Evolutionary conservation across 2,797 vertebrate genomes (phyloP).

Genomic region (Artibeus jamaicensis): DNA sequence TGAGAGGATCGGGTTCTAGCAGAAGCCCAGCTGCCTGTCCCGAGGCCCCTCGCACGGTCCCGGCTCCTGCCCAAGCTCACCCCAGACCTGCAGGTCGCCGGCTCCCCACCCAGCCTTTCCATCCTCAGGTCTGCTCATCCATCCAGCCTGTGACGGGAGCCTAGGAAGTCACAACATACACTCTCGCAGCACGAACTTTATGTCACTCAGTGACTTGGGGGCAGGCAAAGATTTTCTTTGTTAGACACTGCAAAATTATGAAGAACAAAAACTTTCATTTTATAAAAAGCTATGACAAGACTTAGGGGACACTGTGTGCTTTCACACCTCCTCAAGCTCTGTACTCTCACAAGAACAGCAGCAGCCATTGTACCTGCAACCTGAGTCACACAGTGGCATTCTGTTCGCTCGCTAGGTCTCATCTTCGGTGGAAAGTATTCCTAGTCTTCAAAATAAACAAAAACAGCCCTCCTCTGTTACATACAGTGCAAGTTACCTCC

Average conservation of each 20-base stretch:
- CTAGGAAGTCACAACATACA: background rate
- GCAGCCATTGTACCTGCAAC: too few relatives aligned
- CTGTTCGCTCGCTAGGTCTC: background rate
- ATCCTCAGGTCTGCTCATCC: background rate
- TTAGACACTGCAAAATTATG: background rate
- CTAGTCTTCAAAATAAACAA: background rate
- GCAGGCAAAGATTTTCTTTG: background rate
- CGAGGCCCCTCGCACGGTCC: accelerated
- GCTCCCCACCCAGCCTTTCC: background rate
- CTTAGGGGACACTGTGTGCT: background rate
- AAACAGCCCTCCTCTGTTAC: background rate
- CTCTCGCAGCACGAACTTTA: background rate
- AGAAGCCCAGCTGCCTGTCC: background rate
- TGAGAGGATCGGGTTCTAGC: background rate
- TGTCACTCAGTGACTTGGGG: background rate
- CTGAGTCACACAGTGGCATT: background rate
- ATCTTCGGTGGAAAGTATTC: background rate
- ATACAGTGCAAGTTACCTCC: background rate
- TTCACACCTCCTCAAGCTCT: background rate
- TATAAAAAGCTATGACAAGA: background rate
- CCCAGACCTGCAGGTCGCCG: background rate
- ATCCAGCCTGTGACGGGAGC: background rate
- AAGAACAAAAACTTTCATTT: background rate
- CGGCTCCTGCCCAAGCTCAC: background rate
- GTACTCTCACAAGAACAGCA: background rate